These are phyloP conservation scores for Varanus salvator DNA, from an alignment of 2,113 vertebrate genomes.

Conservation along the genomic window DNA sequence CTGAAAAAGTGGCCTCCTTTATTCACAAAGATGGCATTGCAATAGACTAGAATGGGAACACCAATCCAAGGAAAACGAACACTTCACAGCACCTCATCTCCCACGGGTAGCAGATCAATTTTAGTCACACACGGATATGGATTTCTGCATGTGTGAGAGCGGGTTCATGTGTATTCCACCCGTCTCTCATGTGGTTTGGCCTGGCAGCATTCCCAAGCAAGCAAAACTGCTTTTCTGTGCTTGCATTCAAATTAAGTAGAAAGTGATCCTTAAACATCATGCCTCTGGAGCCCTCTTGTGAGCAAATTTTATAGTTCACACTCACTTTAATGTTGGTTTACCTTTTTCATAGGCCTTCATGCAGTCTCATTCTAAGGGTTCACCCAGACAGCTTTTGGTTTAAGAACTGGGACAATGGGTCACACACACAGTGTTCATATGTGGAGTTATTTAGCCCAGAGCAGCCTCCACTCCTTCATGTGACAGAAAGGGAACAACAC, in stretches of 20 bases:
- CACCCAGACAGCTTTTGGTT: not conserved
- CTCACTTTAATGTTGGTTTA: not conserved
- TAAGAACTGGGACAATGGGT: not conserved
- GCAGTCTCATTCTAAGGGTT: not conserved
- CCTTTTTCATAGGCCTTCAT: not conserved
- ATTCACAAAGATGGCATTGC: too few relatives aligned
- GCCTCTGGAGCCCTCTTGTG: conserved; percentile 12
- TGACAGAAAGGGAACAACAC: not conserved
- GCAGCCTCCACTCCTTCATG: not conserved
- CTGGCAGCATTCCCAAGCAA: not conserved
- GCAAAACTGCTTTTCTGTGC: not conserved
- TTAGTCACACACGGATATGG: too few relatives aligned
- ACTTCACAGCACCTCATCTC: too few relatives aligned
- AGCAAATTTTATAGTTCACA: not conserved
- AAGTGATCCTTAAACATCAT: not conserved
- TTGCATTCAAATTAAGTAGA: not conserved
- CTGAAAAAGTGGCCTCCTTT: too few relatives aligned
- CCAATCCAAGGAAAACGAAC: too few relatives aligned
- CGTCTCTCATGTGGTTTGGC: not conserved
- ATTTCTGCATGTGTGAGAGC: not conserved
- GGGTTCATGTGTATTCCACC: not conserved
- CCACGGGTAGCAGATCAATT: too few relatives aligned
- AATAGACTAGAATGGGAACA: too few relatives aligned
- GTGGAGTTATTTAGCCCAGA: not conserved
- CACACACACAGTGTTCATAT: not conserved